Base-by-base conservation (phyloP, 1,140 invertebrate genomes). In the Pseudomyrmex cubaensis region DNA sequence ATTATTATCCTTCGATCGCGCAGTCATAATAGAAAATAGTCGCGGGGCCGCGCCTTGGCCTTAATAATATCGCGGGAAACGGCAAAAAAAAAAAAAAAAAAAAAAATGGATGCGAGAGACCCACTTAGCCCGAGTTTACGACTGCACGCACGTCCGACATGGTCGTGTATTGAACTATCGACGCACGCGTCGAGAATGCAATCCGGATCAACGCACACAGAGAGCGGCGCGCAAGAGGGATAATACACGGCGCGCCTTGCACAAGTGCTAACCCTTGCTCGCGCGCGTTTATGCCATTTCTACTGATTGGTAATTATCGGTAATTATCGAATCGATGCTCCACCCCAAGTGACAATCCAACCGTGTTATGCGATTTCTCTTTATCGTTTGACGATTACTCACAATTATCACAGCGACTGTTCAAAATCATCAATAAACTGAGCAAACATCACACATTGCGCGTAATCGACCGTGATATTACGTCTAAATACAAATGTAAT, bases 1-100 rank as follows among this genome's bases (percentile, higher is more conserved):
- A 70, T 70, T 70, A 48, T 80, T 61, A 70, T 48, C 44, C 44
- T 70, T 70, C 44, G 25, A 13, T 12, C 20, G 76, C 22, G 76
- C 15, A 78, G 76, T 48, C 76, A 80, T 80, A 80, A 70, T 80
- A 72, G 54, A 80, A 80, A 80, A 80, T 80, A 72, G 66, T 59
- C n/a, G 17, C 17, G 50, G 15, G 9, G 3, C 35, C 5, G 5
- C 48, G 13, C 44, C 52, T 69, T 78, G 20, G 76, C 15, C 64
- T 80, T 59, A 70, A 57, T 59, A 80, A 70, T 59, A 46, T 1
- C 52, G 44, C 20, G 54, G 7, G 15, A 69, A 69, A 48, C 52
- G 50, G 15, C 35, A 48, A n/a, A 70, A 70, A 80, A 72, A 80
- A n/a, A n/a, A n/a, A n/a, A 35, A 35, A 35, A 35, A 70, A 80